Conservation (phyloP, 2,888 invertebrate species). For the Rhopalosiphum nymphaeae region DNA sequence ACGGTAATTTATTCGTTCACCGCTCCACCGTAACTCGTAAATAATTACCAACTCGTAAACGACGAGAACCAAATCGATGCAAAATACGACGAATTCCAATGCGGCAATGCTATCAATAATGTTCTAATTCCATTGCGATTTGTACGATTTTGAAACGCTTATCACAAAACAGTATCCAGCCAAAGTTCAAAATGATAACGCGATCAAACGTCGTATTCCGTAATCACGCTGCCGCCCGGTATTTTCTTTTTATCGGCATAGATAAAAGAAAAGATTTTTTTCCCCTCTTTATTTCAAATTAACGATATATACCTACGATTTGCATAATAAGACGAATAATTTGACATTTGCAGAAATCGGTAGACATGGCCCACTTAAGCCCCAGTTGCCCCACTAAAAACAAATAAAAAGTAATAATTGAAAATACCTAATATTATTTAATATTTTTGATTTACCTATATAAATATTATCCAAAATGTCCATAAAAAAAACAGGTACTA, state of each 20-base stretch:
- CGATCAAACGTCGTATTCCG: neutral
- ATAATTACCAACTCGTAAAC: neutral
- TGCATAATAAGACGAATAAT: neutral
- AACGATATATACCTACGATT: neutral
- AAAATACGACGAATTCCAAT: neutral
- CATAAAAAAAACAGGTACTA: neutral
- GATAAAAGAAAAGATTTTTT: neutral
- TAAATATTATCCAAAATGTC: neutral
- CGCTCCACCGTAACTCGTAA: neutral
- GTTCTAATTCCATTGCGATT: neutral
- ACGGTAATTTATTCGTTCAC: neutral
- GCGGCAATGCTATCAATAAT: neutral
- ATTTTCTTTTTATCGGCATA: neutral
- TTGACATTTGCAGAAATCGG: neutral
- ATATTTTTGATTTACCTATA: neutral
- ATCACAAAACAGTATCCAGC: constrained; percentile 8
- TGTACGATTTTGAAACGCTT: constrained; percentile 10
- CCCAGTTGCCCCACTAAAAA: neutral
- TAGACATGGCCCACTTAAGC: neutral
- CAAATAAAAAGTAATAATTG: neutral
- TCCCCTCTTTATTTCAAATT: neutral
- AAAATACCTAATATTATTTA: neutral
- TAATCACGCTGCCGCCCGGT: neutral
- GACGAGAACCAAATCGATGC: neutral
- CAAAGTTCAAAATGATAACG: constrained; percentile 44